Evolutionary conservation across 2,113 vertebrate genomes (phyloP), one percentile per base, ranked within the genome.

Genomic region (Mirza zaza): DNA sequence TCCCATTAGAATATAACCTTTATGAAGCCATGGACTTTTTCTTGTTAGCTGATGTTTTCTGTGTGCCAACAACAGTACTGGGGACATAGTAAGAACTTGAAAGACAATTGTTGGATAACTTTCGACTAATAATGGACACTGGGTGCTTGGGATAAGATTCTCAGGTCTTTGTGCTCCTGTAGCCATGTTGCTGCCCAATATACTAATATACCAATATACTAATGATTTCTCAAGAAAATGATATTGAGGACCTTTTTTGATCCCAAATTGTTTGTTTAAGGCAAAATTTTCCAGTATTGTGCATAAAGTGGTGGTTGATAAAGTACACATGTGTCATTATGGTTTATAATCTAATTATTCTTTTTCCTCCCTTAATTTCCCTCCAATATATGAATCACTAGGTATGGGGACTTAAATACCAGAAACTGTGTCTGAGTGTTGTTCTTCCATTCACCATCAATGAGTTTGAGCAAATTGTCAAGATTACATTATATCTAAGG

Each of bases 331-430:
- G 14, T 88, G 14, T 32, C 27, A 73, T 91, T 77, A 68, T 84
- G 39, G 87, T 82, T 65, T 5, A 57, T 82, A 34, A 88, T 71
- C 29, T 70, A 79, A 45, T 76, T 59, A 52, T 71, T 77, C 29
- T 71, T 45, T 94, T 94, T 94, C 18, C 21, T 80, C 68, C 63
- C 50, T 96, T 70, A 96, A 55, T 82, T 82, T 42, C 25, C 27
- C 7, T 75, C 36, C n/a, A 36, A 75, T 50, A 27, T 65, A 20
- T 75, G 29, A 83, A 68, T 79, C 20, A 48, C 65, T 80, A 32
- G 23, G 68, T 85, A 50, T 48, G 23, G 8, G 17, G 34, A 32
- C 50, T 88, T 90, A 57, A 94, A 92, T 68, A 90, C 13, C 18
- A 63, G 75, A 79, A 94, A 48, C 7, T 59, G 10, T 79, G n/a